Evolutionary conservation across 2,888 invertebrate species (phyloP).

Genomic region (Orchestes rusci): DNA sequence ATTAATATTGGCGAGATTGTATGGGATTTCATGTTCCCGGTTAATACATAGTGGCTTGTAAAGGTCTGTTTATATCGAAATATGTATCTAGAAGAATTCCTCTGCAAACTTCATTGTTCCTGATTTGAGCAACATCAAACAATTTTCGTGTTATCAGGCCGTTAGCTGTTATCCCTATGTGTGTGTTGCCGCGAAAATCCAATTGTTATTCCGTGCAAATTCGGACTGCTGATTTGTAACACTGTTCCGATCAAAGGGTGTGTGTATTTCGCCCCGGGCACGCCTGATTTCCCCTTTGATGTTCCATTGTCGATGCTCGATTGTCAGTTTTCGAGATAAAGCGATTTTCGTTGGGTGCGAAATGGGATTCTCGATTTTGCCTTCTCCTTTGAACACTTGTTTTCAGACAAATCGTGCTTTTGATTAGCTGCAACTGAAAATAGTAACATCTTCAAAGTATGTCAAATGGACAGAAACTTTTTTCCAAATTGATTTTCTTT

Average conservation of each 20-base stretch:
- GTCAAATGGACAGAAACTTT: neutral
- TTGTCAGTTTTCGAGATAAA: conserved; percentile 26
- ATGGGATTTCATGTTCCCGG: too few relatives aligned
- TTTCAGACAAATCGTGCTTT: neutral
- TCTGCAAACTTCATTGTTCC: too few relatives aligned
- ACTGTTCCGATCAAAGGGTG: conserved; percentile 38
- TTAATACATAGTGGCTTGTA: too few relatives aligned
- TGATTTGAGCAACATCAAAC: too few relatives aligned
- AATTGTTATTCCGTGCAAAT: conserved; percentile 35
- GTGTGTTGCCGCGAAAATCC: conserved; percentile 17
- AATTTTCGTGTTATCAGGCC: too few relatives aligned
- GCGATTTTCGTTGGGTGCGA: conserved; percentile 10
- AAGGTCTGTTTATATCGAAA: too few relatives aligned
- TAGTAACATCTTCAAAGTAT: too few relatives aligned
- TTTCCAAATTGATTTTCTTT: neutral
- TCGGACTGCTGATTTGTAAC: conserved; percentile 38
- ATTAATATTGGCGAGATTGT: too few relatives aligned
- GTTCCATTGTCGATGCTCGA: conserved; percentile 29
- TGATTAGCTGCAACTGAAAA: neutral
- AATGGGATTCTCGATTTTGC: conserved; percentile 16
- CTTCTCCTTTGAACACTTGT: conserved; percentile 7
- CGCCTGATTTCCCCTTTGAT: conserved; percentile 35
- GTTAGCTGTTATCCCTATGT: neutral
- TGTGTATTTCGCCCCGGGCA: conserved; percentile 22
- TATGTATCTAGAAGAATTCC: too few relatives aligned